Percentiles rank a stretch among this genome's conserved stretches.
Conservation (phyloP, 1,140 invertebrate species). For the Papilio aristodemus region DNA sequence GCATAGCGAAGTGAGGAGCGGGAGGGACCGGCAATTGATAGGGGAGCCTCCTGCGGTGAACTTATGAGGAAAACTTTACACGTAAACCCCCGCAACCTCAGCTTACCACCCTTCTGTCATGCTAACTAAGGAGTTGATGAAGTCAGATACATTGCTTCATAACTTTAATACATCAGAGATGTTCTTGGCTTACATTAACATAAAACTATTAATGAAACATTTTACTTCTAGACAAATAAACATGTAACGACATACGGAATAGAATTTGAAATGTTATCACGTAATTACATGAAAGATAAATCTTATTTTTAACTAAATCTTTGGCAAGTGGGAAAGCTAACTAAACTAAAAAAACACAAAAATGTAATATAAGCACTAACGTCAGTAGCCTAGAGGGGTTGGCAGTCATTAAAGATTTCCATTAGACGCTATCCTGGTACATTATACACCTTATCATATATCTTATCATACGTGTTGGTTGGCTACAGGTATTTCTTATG, state of each 20-base stretch:
- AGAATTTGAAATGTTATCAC: not conserved
- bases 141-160: slow-evolving; percentile 42
- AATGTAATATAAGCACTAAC: too few relatives aligned
- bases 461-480: too few relatives aligned
- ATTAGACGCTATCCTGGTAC: too few relatives aligned
- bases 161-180: slow-evolving; percentile 6
- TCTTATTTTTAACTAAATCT: too few relatives aligned
- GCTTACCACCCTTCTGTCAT: slow-evolving; percentile 55
- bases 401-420: too few relatives aligned
- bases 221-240: too few relatives aligned
- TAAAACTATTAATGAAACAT: not conserved
- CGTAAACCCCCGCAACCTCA: slow-evolving; percentile 62
- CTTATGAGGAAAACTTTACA: slow-evolving; percentile 76
- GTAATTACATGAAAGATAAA: not conserved
- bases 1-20: slow-evolving; percentile 36
- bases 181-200: not conserved
- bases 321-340: too few relatives aligned
- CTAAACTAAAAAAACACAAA: too few relatives aligned
- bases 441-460: too few relatives aligned
- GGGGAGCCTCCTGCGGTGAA: slow-evolving; percentile 71
- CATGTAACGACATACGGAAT: too few relatives aligned
- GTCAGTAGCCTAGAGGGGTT: too few relatives aligned
- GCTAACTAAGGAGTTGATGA: slow-evolving; percentile 58
- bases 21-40: slow-evolving; percentile 67
- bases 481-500: too few relatives aligned